phyloP scores from a whole-genome alignment of 2,888 invertebrate species.

The Mamestra brassicae region DNA sequence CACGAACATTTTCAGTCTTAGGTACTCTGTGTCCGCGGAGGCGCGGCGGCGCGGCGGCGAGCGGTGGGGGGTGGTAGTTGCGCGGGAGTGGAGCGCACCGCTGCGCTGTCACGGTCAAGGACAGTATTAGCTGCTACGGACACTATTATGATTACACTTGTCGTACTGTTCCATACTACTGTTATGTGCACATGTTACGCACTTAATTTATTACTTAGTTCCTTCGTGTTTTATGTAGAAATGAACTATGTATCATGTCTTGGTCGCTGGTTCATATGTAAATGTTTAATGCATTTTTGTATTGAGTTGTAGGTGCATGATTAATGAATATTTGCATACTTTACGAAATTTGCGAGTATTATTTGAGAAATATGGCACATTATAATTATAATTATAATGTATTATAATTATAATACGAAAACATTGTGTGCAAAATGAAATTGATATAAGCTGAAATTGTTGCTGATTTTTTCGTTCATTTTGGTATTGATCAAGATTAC shows the following conservation, averaged over 20 bases:
- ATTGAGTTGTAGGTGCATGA: conserved; percentile 1
- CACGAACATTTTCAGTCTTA: conserved; percentile 27
- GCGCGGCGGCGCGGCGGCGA: conserved; percentile 61
- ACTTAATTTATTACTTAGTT: conserved; percentile 49
- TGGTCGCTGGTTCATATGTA: conserved; percentile 14
- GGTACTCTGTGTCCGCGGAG: conserved; percentile 62
- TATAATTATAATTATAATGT: too few relatives aligned
- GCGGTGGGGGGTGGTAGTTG: conserved; percentile 67
- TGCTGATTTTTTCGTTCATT: too few relatives aligned
- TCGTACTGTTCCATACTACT: conserved; percentile 70
- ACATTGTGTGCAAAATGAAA: neutral
- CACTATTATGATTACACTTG: conserved; percentile 73
- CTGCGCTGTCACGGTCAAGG: conserved; percentile 87
- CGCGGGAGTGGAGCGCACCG: conserved; percentile 81
- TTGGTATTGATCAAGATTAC: too few relatives aligned
- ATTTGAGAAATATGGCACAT: neutral
- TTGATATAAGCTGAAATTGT: neutral
- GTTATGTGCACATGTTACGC: conserved; percentile 67
- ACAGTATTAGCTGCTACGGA: conserved; percentile 79
- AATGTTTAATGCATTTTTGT: conserved; percentile 23
- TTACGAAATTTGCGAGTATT: neutral
- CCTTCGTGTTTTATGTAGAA: conserved; percentile 31
- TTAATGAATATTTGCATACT: neutral
- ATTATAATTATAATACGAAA: neutral
- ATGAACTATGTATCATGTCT: conserved; percentile 12